Evolutionary conservation across 2,888 invertebrate genomes (phyloP), one percentile per base, ranked within the genome.

Genomic region (Antitype chi): DNA sequence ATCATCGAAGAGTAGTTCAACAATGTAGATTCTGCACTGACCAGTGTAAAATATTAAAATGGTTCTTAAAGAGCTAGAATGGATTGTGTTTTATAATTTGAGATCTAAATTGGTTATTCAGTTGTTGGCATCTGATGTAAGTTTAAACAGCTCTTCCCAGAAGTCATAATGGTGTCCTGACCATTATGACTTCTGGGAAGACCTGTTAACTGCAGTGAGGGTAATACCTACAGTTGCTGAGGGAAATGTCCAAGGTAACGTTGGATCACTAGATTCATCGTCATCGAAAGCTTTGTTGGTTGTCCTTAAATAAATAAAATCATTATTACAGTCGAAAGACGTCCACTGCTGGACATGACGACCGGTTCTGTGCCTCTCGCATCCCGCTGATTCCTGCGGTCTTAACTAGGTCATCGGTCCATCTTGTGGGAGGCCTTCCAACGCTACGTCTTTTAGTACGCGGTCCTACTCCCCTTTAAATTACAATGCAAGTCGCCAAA

Each of bases 71-170:
- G 17, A 72, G 25, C 4, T 71, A 38, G 23, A 68, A 17, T 32
- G n/a, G 32, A 32, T n/a, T 3, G 2, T 25, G 9, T 25, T 52
- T 32, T 15, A 52, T 17, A 72, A 32, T 20, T 17, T 20, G 6
- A 47, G 9, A 47, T n/a, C 28, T 55, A n/a, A 32, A n/a, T 55
- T n/a, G 8, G n/a, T 20, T 55, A 43, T 47, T 23, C 23, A 43
- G 13, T 28, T 43, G 28, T 53, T 72, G 72, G 38, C 23, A 72
- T 64, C 64, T 7, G 63, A 68, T 63, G n/a, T n/a, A 20, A 11
- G 23, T 28, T 53, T 1, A 28, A 55, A 32, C 11, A 68, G 32
- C 20, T 63, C 32, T 68, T 68, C 17, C 32, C 32, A 38, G 11
- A 68, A 68, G 20, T 20, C 64, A 38, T 68, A 38, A 32, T 32